Base-by-base conservation (phyloP, 2,797 vertebrate genomes). In the Sebastes nivosus region DNA sequence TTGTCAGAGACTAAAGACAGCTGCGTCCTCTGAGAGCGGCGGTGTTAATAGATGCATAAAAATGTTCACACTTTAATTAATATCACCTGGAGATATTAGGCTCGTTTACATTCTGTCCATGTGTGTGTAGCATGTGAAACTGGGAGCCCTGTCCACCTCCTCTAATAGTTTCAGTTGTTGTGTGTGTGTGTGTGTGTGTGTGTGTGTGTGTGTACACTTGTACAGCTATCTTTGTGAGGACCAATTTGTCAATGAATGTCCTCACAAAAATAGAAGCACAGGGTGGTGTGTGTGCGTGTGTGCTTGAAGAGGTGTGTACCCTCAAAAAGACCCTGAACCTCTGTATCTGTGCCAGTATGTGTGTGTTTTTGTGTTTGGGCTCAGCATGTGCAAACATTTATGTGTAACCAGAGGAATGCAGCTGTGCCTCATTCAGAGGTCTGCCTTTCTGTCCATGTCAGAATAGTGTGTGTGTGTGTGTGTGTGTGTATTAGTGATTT, bases 381-480 rank as follows among this genome's bases (percentile, higher is more conserved):
- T 81, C 66, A 80, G 77, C 87, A 87, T 52, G 36, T 92, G 86
- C 60, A 80, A 86, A 89, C 83, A 86, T 90, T 90, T 89, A 88
- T 81, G 54, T 81, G 75, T 63, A 79, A 87, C 72, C 72, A 72
- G 77, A 90, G 86, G 86, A 93, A 89, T 84, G 80, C 74, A 86
- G 73, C 20, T 36, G 85, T 69, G 69, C 68, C 72, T 81, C 74
- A 68, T 74, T 66, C 67, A 67, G 64, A 80, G 72, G 73, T 75
- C 52, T 73, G 74, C 18, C 55, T 82, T 74, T 64, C 32, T 73
- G n/a, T 79, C 22, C 12, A 9, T 68, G 63, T 79, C 11, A 34
- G 36, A 36, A 36, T n/a, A 67, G 6, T 34, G 30, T 72, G 46
- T 69, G 74, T 59, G 50, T 65, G 58, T 68, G 69, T 71, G 64